Conservation (phyloP, 2,113 vertebrate species). For the Vulpes lagopus region DNA sequence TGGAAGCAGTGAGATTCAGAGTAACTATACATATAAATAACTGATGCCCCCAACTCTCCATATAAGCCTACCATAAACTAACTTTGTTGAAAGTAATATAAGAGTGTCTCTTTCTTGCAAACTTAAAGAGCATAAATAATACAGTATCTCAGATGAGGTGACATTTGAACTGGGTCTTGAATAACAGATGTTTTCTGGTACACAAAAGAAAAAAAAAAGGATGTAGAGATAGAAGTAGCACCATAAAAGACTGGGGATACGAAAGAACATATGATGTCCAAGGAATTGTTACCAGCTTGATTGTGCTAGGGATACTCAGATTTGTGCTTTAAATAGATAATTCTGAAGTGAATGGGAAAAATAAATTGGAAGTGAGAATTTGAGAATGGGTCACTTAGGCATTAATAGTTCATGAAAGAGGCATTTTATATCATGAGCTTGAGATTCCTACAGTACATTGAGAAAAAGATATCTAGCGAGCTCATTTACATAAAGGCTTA, state of each 20-base stretch:
- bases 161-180: neutral
- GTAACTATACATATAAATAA: neutral
- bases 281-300: neutral
- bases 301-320: neutral
- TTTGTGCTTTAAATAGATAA: neutral
- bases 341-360: neutral
- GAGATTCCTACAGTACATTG: neutral
- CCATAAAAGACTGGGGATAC: neutral
- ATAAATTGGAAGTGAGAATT: neutral
- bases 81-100: neutral
- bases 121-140: conserved; percentile 27
- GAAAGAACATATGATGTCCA: neutral
- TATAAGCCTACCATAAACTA: neutral
- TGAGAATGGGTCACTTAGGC: neutral
- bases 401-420: neutral
- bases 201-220: neutral
- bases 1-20: neutral
- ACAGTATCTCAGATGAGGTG: neutral
- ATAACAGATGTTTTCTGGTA: neutral
- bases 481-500: neutral
- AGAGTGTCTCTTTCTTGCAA: neutral
- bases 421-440: neutral
- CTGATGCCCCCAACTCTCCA: neutral
- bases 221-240: neutral
- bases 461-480: neutral